Base-by-base conservation (phyloP, 2,888 invertebrate genomes). In the Tetropium fuscum region DNA sequence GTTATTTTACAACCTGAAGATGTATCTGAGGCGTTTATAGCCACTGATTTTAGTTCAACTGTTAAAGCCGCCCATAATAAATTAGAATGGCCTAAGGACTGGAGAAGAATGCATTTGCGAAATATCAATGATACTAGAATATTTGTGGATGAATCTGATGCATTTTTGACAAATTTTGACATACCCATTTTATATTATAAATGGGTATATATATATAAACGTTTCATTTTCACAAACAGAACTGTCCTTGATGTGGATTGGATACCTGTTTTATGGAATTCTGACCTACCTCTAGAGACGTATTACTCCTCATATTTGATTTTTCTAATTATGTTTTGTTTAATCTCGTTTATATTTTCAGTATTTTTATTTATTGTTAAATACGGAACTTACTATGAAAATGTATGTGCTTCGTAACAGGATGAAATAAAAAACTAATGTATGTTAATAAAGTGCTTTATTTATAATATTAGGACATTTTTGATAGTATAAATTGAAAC, bases 201-300 rank as follows among this genome's bases (percentile, higher is more conserved):
- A 32, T 32, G 11, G n/a, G n/a, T n/a, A n/a, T n/a, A n/a, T n/a
- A n/a, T n/a, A n/a, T n/a, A n/a, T n/a, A n/a, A n/a, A 6, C 11
- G 32, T 30, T 27, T 27, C 4, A 30, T 30, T 11, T 32, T 32
- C 13, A 32, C 4, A 32, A 32, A 32, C 6, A 30, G 30, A 32
- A 32, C 32, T 32, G 32, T 11, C 13, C 32, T 11, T 32, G 13
- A 32, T 6, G 11, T 32, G 13, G 32, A 11, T 32, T 32, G 32
- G 32, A 32, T 32, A 32, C 32, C 32, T 32, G 11, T 32, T 32
- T 32, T 32, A 11, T 32, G 32, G 32, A 32, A 32, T 11, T 11
- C 2, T 32, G 13, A 32, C 13, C 11, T 11, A 11, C 13, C 11
- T 11, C 32, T 7, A 10, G 32, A 32, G 2, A 32, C 32, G 32